phyloP scores from a whole-genome alignment of 1,140 invertebrate genomes.

The Caenorhabditis inopinata region DNA sequence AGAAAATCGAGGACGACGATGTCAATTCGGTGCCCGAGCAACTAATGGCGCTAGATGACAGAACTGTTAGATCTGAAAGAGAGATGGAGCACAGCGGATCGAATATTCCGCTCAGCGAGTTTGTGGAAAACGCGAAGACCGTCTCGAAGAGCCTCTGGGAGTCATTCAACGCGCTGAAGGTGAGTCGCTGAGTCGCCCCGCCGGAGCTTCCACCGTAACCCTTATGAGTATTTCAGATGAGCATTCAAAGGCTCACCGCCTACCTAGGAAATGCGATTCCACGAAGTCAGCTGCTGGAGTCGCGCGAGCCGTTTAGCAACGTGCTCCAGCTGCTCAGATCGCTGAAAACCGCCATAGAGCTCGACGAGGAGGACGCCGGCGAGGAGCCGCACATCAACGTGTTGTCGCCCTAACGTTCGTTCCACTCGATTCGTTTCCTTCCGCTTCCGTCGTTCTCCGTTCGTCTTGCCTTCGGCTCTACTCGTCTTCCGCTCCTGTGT shows the following conservation, averaged over 20 bases:
- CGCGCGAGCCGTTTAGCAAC: neutral
- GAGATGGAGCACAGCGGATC: constrained; percentile 22
- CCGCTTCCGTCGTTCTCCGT: neutral
- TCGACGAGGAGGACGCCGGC: neutral
- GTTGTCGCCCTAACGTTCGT: neutral
- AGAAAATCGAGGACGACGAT: neutral
- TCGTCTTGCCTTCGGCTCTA: constrained; percentile 8
- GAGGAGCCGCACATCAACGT: neutral
- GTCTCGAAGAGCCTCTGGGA: neutral
- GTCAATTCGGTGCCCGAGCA: neutral
- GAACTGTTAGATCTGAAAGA: neutral
- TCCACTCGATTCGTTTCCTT: neutral
- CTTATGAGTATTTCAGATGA: neutral
- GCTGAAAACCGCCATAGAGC: neutral
- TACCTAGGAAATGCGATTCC: neutral
- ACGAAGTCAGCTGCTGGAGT: neutral
- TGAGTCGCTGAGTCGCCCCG: neutral
- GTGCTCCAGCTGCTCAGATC: constrained; percentile 6
- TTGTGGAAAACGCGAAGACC: neutral
- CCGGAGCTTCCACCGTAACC: too few species aligned
- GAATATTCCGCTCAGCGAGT: constrained; percentile 4
- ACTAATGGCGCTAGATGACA: neutral
- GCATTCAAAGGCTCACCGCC: neutral
- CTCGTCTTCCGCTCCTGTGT: neutral
- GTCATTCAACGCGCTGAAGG: neutral